Conservation (phyloP, 2,888 invertebrate genomes). For the Ametastegia equiseti region DNA sequence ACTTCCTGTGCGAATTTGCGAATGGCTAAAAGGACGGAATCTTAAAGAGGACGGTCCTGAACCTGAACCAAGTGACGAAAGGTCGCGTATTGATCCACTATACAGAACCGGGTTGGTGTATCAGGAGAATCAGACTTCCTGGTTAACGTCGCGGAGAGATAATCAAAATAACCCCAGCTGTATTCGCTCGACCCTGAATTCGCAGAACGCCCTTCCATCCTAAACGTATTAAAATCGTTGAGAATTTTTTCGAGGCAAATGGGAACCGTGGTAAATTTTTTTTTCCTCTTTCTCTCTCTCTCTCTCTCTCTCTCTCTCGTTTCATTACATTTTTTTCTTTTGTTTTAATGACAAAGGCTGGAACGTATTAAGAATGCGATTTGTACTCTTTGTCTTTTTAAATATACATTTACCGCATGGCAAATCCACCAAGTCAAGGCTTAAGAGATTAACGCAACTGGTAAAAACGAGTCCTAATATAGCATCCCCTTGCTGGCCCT, state of each 20-base stretch:
- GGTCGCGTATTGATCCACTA: conserved; percentile 27
- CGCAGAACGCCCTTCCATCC: neutral
- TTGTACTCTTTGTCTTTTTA: conserved; percentile 3
- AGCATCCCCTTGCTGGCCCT: neutral
- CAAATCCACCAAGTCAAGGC: neutral
- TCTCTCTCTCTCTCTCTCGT: too few relatives aligned
- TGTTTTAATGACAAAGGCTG: neutral
- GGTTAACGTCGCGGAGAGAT: conserved; percentile 17
- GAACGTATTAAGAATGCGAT: neutral
- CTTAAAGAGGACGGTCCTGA: neutral
- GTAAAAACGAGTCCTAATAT: conserved; percentile 18
- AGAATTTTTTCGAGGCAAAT: neutral
- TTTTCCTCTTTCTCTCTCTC: too few relatives aligned
- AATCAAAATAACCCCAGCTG: neutral
- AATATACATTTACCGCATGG: neutral
- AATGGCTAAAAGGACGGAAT: neutral
- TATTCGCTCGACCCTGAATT: neutral
- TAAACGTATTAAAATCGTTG: neutral
- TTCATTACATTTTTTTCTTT: neutral
- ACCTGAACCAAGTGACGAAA: conserved; percentile 2
- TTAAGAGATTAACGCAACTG: conserved; percentile 14
- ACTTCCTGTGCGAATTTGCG: neutral
- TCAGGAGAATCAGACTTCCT: conserved; percentile 20
- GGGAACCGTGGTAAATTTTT: neutral
- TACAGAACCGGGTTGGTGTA: conserved; percentile 11